A percentile compares a stretch with the other conserved stretches of the same genome.
These are phyloP conservation scores for Ophion obscuratus DNA, from an alignment of 2,888 invertebrate genomes.

Conservation along the genomic window DNA sequence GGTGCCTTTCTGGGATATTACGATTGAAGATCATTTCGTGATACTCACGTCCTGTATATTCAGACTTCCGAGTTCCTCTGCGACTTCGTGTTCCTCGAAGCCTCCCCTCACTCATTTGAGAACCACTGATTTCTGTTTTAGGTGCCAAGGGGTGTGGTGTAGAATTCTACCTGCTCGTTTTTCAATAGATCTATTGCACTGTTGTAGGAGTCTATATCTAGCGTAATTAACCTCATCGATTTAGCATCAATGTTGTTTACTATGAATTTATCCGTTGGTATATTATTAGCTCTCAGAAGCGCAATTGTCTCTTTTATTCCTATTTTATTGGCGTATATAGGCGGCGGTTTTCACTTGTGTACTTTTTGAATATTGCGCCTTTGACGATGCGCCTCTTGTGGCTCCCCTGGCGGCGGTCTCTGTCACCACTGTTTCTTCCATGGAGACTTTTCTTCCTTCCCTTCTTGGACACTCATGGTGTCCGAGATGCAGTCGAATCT, in stretches of 20 bases:
- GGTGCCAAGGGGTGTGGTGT: not conserved
- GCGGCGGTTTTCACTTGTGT: not conserved
- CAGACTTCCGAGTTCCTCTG: not conserved
- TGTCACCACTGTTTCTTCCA: too few relatives aligned
- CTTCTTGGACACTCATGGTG: not conserved
- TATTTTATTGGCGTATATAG: not conserved
- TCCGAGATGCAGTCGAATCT: not conserved
- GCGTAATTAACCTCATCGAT: not conserved
- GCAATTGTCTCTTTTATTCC: not conserved
- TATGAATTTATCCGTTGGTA: not conserved
- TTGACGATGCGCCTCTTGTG: not conserved
- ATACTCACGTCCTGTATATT: constrained; percentile 15
- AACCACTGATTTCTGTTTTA: not conserved
- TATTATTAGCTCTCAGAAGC: not conserved
- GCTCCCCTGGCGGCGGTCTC: not conserved
- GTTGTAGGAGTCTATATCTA: not conserved
- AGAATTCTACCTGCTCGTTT: constrained; percentile 18
- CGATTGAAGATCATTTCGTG: constrained; percentile 24
- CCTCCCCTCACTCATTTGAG: not conserved
- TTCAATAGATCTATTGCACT: not conserved
- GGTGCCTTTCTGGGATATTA: constrained; percentile 1
- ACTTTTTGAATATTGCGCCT: not conserved
- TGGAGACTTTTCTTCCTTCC: not conserved
- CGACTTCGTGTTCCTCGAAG: constrained; percentile 7
- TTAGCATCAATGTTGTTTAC: not conserved